Base-by-base conservation (phyloP, 2,113 vertebrate genomes). In the Tretioscincus oriximinensis region DNA sequence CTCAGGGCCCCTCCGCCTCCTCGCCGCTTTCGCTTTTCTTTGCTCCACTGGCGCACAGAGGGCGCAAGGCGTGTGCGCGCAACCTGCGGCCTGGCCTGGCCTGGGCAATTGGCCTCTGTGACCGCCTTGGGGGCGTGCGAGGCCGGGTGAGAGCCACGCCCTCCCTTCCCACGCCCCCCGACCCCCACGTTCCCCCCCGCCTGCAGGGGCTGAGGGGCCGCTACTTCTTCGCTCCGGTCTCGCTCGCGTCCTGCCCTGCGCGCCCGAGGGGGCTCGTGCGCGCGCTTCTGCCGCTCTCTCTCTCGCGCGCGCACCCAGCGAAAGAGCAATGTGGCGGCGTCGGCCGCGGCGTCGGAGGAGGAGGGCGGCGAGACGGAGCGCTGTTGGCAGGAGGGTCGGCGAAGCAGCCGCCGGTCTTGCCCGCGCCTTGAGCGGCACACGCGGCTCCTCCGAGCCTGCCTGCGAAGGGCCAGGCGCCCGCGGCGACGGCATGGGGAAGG, bases 391-490 rank as follows among this genome's bases (percentile, higher is more conserved):
- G 35, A 6, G 47, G n/a, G 7, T 70, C 28, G 35, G 35, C 35
- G 35, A 41, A 41, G 35, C 35, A 5, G 5, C 58, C 49, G 63
- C 69, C 47, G 11, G 12, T 11, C 66, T 49, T 29, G 41, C 3
- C 2, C 22, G 73, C 78, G 82, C 63, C 77, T 4, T 31, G 47
- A 58, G 4, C 31, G 77, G 82, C 89, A 89, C 80, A 47, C 66
- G 10, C 45, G 1, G 80, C n/a, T 21, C 29, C 35, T 1, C 71
- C 49, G 63, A 18, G 78, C 76, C 0, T 73, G 3, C 71, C 85
- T 67, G 49, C 76, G 2, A 14, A 78, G 18, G 0, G 20, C 47
- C 72, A 18, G 14, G 1, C 22, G 22, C 49, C 63, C 35, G 35
- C 35, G 35, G 5, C 35, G 35, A 16, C 64, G 73, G 64, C 73